A percentile compares a stretch with the other conserved stretches of the same genome.
phyloP scores from a whole-genome alignment of 2,888 invertebrate species.

The Caenorhabditis sp. region DNA sequence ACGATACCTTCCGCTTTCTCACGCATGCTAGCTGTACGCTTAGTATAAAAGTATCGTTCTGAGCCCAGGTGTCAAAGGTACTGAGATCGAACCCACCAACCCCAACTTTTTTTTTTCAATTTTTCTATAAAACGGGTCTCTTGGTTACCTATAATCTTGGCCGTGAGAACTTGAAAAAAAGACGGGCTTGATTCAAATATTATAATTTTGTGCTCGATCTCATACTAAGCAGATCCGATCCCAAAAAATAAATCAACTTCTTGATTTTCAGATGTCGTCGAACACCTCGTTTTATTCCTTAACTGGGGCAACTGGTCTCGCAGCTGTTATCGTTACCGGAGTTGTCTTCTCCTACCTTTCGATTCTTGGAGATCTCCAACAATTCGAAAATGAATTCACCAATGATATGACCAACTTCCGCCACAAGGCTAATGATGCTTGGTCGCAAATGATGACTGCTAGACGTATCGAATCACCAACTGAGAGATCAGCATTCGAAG shows the following conservation, averaged over 20 bases:
- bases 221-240: too few relatives aligned
- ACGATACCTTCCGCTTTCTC: too few relatives aligned
- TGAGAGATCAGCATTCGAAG: constrained; percentile 32
- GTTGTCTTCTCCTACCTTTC: constrained; percentile 34
- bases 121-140: too few relatives aligned
- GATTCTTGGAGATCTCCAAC: constrained; percentile 33
- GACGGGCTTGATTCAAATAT: too few relatives aligned
- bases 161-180: too few relatives aligned
- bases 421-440: constrained; percentile 43
- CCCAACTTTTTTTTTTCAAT: too few relatives aligned
- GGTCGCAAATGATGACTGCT: constrained; percentile 45
- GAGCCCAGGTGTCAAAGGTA: too few relatives aligned
- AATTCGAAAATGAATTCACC: constrained; percentile 35
- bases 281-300: constrained; percentile 31
- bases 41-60: not conserved
- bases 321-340: constrained; percentile 28
- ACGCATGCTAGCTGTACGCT: too few relatives aligned
- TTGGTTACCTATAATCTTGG: too few relatives aligned
- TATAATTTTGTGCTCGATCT: too few relatives aligned
- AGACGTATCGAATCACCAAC: constrained; percentile 35
- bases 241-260: too few relatives aligned
- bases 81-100: too few relatives aligned
- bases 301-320: constrained; percentile 22
- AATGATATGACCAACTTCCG: constrained; percentile 20
- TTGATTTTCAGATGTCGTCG: constrained; percentile 8